Evolutionary conservation across 2,797 vertebrate species (phyloP).

Genomic region (Vireo griseus): DNA sequence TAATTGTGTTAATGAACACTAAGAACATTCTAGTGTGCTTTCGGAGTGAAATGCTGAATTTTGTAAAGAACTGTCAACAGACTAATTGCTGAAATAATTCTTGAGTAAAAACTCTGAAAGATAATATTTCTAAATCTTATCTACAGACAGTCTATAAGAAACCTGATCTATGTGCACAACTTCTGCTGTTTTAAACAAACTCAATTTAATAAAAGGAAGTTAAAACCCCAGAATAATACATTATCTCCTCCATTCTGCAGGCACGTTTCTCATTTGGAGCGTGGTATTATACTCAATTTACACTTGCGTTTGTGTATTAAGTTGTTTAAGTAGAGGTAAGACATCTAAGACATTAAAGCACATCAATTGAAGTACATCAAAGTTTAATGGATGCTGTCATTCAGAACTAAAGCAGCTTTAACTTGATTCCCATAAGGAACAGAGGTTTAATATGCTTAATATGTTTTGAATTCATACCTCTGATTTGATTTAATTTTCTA

Average conservation of each 20-base stretch:
- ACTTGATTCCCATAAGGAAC: neutral
- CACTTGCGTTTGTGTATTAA: neutral
- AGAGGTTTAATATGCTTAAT: neutral
- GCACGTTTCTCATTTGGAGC: accelerated
- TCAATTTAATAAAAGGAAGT: neutral
- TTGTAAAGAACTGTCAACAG: neutral
- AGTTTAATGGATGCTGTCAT: conserved; percentile 23
- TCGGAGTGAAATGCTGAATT: neutral
- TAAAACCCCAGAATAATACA: neutral
- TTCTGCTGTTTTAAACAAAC: neutral
- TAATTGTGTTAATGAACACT: neutral
- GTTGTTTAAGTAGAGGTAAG: neutral
- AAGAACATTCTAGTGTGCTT: neutral
- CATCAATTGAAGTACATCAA: neutral
- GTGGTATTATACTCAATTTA: neutral
- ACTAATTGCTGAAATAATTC: neutral
- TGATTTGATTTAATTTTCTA: conserved; percentile 5
- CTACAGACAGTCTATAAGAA: neutral
- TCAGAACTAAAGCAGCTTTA: neutral
- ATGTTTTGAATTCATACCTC: conserved; percentile 1
- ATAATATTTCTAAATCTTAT: neutral
- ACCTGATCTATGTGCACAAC: neutral
- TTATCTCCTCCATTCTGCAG: neutral
- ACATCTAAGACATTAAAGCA: neutral
- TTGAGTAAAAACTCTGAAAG: neutral